Base-by-base conservation (phyloP, 2,113 vertebrate species). In the Chlamydotis undulata region DNA sequence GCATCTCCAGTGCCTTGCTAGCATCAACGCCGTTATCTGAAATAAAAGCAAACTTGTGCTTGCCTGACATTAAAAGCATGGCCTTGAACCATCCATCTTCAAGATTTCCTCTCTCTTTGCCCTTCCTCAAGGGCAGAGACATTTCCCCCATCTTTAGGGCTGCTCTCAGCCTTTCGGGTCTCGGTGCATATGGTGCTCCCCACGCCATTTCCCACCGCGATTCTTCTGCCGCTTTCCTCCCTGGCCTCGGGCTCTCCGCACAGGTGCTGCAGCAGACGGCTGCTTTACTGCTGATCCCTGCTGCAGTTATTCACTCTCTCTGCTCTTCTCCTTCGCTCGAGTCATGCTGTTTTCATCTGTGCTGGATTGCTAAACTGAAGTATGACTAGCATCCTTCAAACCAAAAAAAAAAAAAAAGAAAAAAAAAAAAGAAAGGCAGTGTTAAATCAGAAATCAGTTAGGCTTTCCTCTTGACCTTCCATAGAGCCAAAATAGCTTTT, bases 241-340 rank as follows among this genome's bases (percentile, higher is more conserved):
- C 91, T 94, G 93, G 92, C 96, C 96, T 39, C n/a, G 2, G 95
- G 96, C 93, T 89, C 10, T 12, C 28, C 9, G 83, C 47, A 5
- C 96, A 96, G 94, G 95, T 97, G 97, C 93, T 88, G 91, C 89
- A 63, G 86, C 95, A 96, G 89, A 73, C 89, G 96, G 94, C 87
- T 73, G 31, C 94, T 61, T 77, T 53, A 37, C 84, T 85, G 93
- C 96, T 90, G 59, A 86, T 22, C 25, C 59, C 63, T 65, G 93
- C 87, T 68, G 77, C 28, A 53, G 1, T 87, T 60, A 52, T 1
- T 94, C 94, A 56, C 91, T 71, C 75, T 10, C 78, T 77, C 59
- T 10, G 0, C 82, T 92, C 71, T 3, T 24, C 85, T 83, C 61
- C 57, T 79, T 56, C 6, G 80, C 87, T 85, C 4, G 3, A 77